Evolutionary conservation across 2,888 invertebrate species (phyloP), one percentile per base, ranked within the genome.

Genomic region (Sacculina carcini): DNA sequence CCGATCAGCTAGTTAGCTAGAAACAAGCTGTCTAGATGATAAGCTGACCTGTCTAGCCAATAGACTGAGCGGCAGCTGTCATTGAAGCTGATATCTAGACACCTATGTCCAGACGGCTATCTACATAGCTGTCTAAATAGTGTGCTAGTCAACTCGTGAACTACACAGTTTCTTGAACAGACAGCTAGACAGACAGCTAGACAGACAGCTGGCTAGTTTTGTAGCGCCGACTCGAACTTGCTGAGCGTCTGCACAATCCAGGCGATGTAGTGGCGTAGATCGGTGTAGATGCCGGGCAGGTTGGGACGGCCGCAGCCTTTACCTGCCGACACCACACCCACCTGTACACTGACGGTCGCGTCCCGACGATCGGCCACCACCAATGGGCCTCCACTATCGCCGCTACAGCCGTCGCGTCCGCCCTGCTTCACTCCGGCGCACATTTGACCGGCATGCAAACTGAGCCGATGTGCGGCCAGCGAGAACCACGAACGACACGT

Each of bases 381-480:
- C 16, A 61, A 50, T 16, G 61, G 61, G 10, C 61, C 61, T 19
- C 61, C 61, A 6, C 59, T 59, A 49, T 61, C 61, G 32, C 61
- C 61, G 53, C 60, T 59, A 48, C 61, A 61, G 10, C 60, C 58
- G 53, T 61, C 61, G 29, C 52, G 57, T 5, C 58, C 58, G 5
- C 61, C 61, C 23, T 59, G 56, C 44, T 56, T 56, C 51, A 55
- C 59, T 3, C 61, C 61, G 12, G 61, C 61, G 51, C 61, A 61
- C 16, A 61, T 56, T 26, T 61, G 58, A 12, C 56, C 54, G 2
- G 58, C 50, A 23, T 58, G 53, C 47, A 61, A 57, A 2, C 48
- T 54, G 26, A 61, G 52, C 39, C 48, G 53, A 36, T 59, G 57
- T 9, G 58, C 59, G 12, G 60, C 60, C 29, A 56, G 52, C 7